These are phyloP conservation scores for Gambelia wislizenii DNA, from an alignment of 2,797 vertebrate genomes.

Conservation along the genomic window DNA sequence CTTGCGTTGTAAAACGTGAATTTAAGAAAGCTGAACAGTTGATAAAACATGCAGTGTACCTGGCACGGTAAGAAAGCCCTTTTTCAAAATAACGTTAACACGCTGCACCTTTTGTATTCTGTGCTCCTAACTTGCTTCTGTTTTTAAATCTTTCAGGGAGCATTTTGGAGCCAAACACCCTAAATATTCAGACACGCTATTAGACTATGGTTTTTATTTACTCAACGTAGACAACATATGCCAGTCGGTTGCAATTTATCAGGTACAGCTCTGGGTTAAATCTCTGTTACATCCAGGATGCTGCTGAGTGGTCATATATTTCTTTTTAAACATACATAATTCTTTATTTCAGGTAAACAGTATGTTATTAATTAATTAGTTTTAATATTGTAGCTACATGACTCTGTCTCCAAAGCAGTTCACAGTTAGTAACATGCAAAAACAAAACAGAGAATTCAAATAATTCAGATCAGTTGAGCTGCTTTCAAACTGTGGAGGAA, in stretches of 20 bases:
- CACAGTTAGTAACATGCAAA: background rate
- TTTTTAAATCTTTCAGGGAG: slow-evolving; percentile 84
- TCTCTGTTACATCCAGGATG: background rate
- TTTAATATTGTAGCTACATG: background rate
- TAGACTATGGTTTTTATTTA: slow-evolving; percentile 99
- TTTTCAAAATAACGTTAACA: background rate
- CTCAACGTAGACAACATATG: slow-evolving; percentile 99
- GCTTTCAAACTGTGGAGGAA: too few relatives aligned
- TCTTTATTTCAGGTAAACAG: background rate
- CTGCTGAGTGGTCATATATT: background rate
- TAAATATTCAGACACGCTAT: slow-evolving; percentile 96
- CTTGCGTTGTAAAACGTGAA: slow-evolving; percentile 97
- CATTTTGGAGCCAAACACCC: slow-evolving; percentile 99
- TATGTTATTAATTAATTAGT: background rate
- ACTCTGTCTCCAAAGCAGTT: background rate
- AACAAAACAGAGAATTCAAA: background rate
- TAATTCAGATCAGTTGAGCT: too few relatives aligned
- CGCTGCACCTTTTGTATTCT: background rate
- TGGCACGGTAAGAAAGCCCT: slow-evolving; percentile 87
- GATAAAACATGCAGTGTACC: slow-evolving; percentile 98
- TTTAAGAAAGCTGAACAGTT: slow-evolving; percentile 99
- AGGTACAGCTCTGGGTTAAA: slow-evolving; percentile 80
- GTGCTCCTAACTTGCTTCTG: fast-evolving
- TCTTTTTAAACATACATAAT: fast-evolving
- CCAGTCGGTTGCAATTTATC: slow-evolving; percentile 98